A percentile compares a stretch with the other conserved stretches of the same genome.
These are phyloP conservation scores for Proterorhinus semilunaris DNA, from an alignment of 2,113 vertebrate species.

Conservation along the genomic window DNA sequence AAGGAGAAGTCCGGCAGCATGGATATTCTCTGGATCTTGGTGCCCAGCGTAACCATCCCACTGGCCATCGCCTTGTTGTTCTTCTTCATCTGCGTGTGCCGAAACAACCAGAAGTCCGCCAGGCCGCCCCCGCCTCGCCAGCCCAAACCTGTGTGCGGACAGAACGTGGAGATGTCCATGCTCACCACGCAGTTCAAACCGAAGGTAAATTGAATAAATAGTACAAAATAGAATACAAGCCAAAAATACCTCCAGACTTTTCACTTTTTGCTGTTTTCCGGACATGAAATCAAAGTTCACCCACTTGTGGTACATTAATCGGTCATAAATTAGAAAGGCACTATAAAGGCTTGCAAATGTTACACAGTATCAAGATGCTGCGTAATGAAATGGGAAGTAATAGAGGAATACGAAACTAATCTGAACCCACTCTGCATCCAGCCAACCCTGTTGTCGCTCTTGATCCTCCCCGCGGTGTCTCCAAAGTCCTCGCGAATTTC, in stretches of 20 bases:
- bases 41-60: constrained; percentile 94
- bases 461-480: neutral
- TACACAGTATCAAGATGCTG: no score
- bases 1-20: constrained; percentile 90
- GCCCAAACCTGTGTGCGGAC: constrained; percentile 90
- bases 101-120: constrained; percentile 92
- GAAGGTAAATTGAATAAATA: constrained; percentile 78
- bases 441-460: no score
- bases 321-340: no score
- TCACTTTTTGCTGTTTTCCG: no score
- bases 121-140: constrained; percentile 85
- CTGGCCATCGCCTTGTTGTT: constrained; percentile 93
- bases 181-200: constrained; percentile 91
- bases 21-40: constrained; percentile 96
- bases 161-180: constrained; percentile 99
- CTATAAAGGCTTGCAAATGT: no score
- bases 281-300: no score
- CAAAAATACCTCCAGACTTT: no score
- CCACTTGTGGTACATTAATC: no score
- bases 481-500: constrained; percentile 4
- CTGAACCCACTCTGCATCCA: neutral
- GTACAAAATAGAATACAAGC: no score
- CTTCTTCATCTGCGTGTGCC: constrained; percentile 97
- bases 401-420: no score
- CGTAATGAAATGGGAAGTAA: no score